Base-by-base conservation (phyloP, 1,140 invertebrate species). In the Zaprionus capensis region DNA sequence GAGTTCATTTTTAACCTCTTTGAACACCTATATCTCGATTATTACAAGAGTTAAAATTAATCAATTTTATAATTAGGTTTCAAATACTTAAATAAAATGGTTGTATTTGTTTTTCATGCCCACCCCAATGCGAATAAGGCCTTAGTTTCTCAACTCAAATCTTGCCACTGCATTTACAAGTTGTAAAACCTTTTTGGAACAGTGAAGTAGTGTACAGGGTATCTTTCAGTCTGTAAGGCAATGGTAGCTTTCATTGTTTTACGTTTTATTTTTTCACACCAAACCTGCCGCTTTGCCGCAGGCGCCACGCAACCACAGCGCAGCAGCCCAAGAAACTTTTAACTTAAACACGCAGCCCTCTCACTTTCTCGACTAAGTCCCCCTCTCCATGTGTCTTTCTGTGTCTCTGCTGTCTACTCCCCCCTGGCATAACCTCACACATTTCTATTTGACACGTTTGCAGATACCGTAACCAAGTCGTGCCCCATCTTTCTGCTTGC, bases 391-490 rank as follows among this genome's bases (percentile, higher is more conserved):
- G 3, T 34, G 3, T 41, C 3, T 51, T 7, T 38, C 12, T 4
- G 2, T 34, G 31, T 34, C 9, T 34, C 31, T 34, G 31, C 9
- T 34, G 31, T 34, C 9, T 34, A 9, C 28, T 31, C 2, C 28
- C 9, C 9, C 7, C 9, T 31, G 7, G 1, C 31, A 31, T 31
- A 9, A 9, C 28, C 3, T 31, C 28, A 6, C 44, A 57, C 31
- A 7, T 46, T 34, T 20, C 15, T 36, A 58, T 58, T 46, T 46
- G 5, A 15, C 38, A 2, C 76, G 70, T 46, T 91, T 92, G 24
- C 91, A 96, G 96, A 96, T 93, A 95, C 95, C 9, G 95, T 96
- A 17, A 96, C 95, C 22, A 95, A 95, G 82, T 95, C 95, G 4
- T 95, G 95, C 11, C 92, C 92, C 5, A 94, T 95, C 65, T 96